A percentile compares a stretch with the other conserved stretches of the same genome.
phyloP scores from a whole-genome alignment of 2,113 vertebrate genomes.

The Smithornis capensis region DNA sequence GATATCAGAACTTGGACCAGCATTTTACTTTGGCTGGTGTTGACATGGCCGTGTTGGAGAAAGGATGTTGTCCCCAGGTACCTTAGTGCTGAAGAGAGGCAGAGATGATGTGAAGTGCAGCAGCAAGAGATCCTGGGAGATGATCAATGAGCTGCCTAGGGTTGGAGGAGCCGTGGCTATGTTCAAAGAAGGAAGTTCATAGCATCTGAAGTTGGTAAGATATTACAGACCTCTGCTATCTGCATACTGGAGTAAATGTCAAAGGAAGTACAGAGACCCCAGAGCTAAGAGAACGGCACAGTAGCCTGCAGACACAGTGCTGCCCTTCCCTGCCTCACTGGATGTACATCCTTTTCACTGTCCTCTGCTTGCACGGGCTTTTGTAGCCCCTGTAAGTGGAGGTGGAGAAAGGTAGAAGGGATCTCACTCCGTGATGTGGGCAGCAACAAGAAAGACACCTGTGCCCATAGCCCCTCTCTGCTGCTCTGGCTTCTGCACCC shows the following conservation, averaged over 20 bases:
- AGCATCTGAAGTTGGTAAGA: not conserved
- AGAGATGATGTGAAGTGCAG: not conserved
- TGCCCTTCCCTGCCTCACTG: not conserved
- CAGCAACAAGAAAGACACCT: not conserved
- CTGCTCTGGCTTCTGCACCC: not conserved
- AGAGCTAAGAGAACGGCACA: fast-evolving
- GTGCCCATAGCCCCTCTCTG: not conserved
- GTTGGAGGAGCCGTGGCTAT: not conserved
- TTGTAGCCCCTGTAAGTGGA: not conserved
- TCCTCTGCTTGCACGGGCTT: fast-evolving
- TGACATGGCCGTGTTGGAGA: fast-evolving
- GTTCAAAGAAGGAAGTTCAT: not conserved
- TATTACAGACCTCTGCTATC: not conserved
- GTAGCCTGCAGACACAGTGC: not conserved
- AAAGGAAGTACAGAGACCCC: not conserved
- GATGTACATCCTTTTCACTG: not conserved
- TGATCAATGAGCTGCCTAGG: not conserved
- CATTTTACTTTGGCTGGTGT: not conserved
- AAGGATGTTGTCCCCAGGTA: not conserved
- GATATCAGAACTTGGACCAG: not conserved
- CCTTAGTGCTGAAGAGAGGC: not conserved
- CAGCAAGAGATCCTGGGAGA: not conserved
- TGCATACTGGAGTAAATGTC: not conserved
- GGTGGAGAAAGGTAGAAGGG: not conserved
- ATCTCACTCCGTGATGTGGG: not conserved